phyloP scores from a whole-genome alignment of 2,797 vertebrate species.

The Allobates femoralis region DNA sequence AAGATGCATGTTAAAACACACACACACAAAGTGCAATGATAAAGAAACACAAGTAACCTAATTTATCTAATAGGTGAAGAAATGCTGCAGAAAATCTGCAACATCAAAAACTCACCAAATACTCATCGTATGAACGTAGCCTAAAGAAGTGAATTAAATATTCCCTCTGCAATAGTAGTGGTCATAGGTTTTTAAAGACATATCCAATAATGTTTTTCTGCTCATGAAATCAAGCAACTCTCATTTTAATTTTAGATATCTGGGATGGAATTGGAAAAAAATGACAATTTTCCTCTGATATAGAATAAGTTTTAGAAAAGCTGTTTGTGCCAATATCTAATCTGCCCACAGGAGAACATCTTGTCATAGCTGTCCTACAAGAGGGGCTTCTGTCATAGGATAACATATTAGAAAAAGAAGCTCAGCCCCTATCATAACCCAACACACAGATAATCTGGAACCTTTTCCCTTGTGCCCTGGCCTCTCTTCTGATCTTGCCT shows the following conservation, averaged over 20 bases:
- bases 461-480: slow-evolving; percentile 47
- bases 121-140: too few species aligned
- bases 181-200: not conserved
- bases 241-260: not conserved
- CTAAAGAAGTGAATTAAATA: not conserved
- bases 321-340: slow-evolving; percentile 43
- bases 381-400: slow-evolving; percentile 50
- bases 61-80: too few species aligned
- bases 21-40: too few species aligned
- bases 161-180: not conserved
- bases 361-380: slow-evolving; percentile 57
- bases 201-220: not conserved
- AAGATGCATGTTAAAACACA: too few species aligned
- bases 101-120: too few species aligned
- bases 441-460: slow-evolving; percentile 59
- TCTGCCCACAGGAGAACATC: slow-evolving; percentile 42
- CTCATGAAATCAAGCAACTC: not conserved
- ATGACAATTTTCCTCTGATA: not conserved
- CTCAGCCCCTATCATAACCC: slow-evolving; percentile 54
- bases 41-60: too few species aligned
- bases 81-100: too few species aligned
- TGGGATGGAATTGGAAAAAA: not conserved
- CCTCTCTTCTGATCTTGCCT: slow-evolving; percentile 25
- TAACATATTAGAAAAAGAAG: slow-evolving; percentile 43
- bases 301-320: not conserved